Conservation (phyloP, 2,797 vertebrate genomes). For the Aldrovandia affinis region DNA sequence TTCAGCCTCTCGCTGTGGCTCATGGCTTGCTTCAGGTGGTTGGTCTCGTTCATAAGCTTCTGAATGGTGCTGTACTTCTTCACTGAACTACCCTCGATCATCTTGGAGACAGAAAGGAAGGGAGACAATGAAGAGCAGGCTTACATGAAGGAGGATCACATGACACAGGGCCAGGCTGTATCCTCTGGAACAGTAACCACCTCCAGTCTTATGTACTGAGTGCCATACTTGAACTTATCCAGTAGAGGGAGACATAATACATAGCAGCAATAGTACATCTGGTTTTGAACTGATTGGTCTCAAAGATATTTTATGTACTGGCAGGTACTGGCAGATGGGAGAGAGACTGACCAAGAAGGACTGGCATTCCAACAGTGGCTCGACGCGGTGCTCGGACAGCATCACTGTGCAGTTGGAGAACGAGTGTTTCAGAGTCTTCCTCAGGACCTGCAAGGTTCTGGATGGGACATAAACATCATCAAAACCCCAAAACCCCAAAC, state of each 20-base stretch:
- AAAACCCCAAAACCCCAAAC: background rate
- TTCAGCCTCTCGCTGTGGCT: conserved; percentile 80
- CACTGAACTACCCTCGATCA: conserved; percentile 87
- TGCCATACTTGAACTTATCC: background rate
- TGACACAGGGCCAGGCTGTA: background rate
- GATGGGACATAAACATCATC: background rate
- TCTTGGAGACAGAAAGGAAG: conserved; percentile 63
- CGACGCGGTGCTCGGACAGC: conserved; percentile 91
- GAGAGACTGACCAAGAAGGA: conserved; percentile 84
- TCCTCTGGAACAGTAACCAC: background rate
- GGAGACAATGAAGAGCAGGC: background rate
- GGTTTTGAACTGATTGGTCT: background rate
- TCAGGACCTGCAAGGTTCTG: conserved; percentile 89
- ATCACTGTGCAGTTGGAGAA: conserved; percentile 93
- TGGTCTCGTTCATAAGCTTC: conserved; percentile 89
- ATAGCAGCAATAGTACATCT: background rate
- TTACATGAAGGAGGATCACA: background rate
- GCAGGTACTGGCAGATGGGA: background rate
- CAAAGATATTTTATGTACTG: background rate
- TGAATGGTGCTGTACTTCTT: conserved; percentile 89
- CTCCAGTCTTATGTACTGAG: background rate
- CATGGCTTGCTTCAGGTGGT: conserved; percentile 90
- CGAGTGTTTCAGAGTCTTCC: conserved; percentile 87
- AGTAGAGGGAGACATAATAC: background rate
- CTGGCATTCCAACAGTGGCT: conserved; percentile 93